Evolutionary conservation across 2,113 vertebrate genomes (phyloP).

Genomic region (Anoura caudifer): DNA sequence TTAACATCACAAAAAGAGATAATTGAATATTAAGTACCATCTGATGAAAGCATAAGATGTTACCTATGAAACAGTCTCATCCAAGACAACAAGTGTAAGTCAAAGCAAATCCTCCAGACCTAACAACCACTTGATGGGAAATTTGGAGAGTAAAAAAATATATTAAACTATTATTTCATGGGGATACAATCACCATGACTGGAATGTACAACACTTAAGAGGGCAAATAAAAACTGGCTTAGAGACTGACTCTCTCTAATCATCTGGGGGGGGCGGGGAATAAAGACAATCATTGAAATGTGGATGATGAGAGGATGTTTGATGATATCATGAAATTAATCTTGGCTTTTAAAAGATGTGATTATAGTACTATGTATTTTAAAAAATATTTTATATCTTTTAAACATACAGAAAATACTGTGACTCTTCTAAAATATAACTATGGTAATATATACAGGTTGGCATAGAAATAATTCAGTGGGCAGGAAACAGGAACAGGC

Average conservation of each 20-base stretch:
- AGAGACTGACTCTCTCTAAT: background rate
- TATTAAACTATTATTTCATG: background rate
- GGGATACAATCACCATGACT: background rate
- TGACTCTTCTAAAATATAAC: background rate
- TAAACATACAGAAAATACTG: background rate
- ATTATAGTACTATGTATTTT: background rate
- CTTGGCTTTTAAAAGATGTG: background rate
- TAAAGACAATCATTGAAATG: background rate
- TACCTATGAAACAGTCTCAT: background rate
- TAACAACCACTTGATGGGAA: background rate
- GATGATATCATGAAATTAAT: background rate
- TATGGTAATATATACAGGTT: background rate
- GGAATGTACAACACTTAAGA: background rate
- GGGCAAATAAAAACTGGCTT: background rate
- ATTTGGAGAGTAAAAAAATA: background rate
- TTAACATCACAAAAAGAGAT: background rate
- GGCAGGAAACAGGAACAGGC: too few relatives aligned
- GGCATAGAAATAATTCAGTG: background rate
- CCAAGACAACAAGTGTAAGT: background rate
- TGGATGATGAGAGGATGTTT: background rate
- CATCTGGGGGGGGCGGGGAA: background rate
- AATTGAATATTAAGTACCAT: background rate
- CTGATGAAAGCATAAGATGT: background rate
- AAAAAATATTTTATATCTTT: background rate
- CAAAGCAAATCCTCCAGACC: background rate